Conservation (phyloP, 2,797 vertebrate species). For the Rhodeus uyekii region DNA sequence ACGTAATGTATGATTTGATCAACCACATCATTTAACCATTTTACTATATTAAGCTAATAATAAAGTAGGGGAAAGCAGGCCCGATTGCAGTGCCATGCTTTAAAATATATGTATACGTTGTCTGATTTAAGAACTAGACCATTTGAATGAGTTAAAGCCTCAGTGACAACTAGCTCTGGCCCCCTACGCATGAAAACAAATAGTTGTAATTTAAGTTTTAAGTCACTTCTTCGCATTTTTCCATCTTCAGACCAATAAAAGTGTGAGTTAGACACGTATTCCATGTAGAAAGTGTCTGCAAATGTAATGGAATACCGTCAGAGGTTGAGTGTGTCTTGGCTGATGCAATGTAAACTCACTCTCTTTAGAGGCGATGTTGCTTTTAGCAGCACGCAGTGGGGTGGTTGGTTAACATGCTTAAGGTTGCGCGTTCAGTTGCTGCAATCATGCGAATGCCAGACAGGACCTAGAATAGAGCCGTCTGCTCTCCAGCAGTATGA, state of each 20-base stretch:
- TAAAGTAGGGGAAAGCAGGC: background rate
- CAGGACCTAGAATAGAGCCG: constrained; percentile 26
- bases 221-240: constrained; percentile 9
- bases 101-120: background rate
- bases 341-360: constrained; percentile 32
- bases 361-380: constrained; percentile 14
- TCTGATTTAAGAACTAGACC: background rate
- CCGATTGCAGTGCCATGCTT: too few species aligned
- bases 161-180: background rate
- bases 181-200: background rate
- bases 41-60: background rate
- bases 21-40: background rate
- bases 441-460: constrained; percentile 23
- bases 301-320: constrained; percentile 8
- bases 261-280: background rate
- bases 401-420: constrained; percentile 33
- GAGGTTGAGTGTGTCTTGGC: constrained; percentile 27
- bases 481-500: background rate
- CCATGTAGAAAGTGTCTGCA: constrained; percentile 30
- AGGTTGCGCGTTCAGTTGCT: background rate
- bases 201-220: background rate
- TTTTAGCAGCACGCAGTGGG: constrained; percentile 22
- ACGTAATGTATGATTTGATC: background rate
- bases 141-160: background rate
- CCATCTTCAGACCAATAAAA: constrained; percentile 12